phyloP scores from a whole-genome alignment of 2,113 vertebrate genomes.

The Neolamprologus kungweensis region DNA sequence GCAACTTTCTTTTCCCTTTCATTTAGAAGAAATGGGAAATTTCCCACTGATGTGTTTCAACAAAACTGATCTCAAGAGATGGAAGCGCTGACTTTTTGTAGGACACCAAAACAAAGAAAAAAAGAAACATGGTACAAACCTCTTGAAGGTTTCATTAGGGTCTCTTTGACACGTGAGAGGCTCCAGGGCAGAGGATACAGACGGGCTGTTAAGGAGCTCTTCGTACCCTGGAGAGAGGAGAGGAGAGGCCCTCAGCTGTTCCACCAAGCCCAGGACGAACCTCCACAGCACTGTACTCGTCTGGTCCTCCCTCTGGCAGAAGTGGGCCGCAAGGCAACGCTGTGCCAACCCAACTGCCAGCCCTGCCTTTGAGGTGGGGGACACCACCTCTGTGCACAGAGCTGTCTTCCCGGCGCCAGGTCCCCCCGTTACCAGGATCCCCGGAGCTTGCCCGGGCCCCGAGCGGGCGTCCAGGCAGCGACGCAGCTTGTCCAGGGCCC shows the following conservation, averaged over 20 bases:
- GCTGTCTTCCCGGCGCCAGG: conserved; percentile 75
- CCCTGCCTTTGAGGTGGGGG: conserved; percentile 68
- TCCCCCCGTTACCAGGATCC: conserved; percentile 72
- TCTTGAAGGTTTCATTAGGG: conserved; percentile 75
- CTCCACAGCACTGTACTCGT: conserved; percentile 57
- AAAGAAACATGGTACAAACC: conserved; percentile 44
- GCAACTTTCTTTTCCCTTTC: background rate
- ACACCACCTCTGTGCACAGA: conserved; percentile 67
- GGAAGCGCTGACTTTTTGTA: background rate
- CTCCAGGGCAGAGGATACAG: conserved; percentile 48
- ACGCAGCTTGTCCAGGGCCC: conserved; percentile 75
- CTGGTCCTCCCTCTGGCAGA: conserved; percentile 71
- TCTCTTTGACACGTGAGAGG: conserved; percentile 59
- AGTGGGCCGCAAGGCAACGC: conserved; percentile 73
- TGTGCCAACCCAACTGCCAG: conserved; percentile 41
- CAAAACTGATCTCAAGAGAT: background rate
- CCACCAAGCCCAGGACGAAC: conserved; percentile 72
- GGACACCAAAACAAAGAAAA: background rate
- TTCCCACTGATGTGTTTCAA: background rate
- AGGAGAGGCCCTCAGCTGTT: conserved; percentile 65
- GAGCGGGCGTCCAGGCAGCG: conserved; percentile 62
- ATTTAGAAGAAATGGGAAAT: background rate
- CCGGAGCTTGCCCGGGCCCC: background rate
- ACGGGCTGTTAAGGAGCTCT: conserved; percentile 32
- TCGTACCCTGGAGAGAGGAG: conserved; percentile 58